phyloP scores from a whole-genome alignment of 2,797 vertebrate species.

The Liparis tanakae region DNA sequence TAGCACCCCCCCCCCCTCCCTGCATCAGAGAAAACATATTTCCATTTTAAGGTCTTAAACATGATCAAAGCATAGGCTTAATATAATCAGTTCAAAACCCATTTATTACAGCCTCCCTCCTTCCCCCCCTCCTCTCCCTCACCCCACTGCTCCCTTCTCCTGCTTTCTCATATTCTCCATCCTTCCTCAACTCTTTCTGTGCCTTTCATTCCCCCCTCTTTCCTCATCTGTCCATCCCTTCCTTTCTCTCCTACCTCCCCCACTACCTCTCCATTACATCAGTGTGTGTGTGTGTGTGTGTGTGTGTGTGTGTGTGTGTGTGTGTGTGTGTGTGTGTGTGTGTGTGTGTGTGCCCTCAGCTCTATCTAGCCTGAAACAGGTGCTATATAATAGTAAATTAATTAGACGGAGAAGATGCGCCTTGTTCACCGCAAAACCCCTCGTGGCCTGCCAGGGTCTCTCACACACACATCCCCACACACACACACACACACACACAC shows the following conservation, averaged over 20 bases:
- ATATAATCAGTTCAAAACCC: conserved; percentile 99
- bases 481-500: conserved; percentile 36
- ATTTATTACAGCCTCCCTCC: conserved; percentile 89
- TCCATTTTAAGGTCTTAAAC: conserved; percentile 97
- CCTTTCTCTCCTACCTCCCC: conserved; percentile 38
- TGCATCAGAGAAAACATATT: conserved; percentile 93
- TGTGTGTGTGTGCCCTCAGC: conserved; percentile 71
- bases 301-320: conserved; percentile 36
- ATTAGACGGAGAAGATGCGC: conserved; percentile 98
- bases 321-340: conserved; percentile 32
- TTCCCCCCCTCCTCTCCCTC: conserved; percentile 1
- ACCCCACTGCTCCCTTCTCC: conserved; percentile 18
- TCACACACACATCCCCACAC: conserved; percentile 29
- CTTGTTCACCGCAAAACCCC: conserved; percentile 92
- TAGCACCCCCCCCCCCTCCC: conserved; percentile 51
- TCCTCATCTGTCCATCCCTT: conserved; percentile 55
- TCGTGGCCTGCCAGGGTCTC: conserved; percentile 91
- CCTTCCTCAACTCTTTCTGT: conserved; percentile 39
- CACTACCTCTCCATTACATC: conserved; percentile 63
- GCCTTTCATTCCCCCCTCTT: conserved; percentile 52
- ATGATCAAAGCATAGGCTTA: conserved; percentile 99
- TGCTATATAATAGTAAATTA: conserved; percentile 99
- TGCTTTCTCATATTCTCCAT: conserved; percentile 37
- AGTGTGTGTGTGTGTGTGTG: conserved; percentile 43
- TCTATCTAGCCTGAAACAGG: conserved; percentile 99